Conservation (phyloP, 2,797 vertebrate species). For the Vipera ursinii region DNA sequence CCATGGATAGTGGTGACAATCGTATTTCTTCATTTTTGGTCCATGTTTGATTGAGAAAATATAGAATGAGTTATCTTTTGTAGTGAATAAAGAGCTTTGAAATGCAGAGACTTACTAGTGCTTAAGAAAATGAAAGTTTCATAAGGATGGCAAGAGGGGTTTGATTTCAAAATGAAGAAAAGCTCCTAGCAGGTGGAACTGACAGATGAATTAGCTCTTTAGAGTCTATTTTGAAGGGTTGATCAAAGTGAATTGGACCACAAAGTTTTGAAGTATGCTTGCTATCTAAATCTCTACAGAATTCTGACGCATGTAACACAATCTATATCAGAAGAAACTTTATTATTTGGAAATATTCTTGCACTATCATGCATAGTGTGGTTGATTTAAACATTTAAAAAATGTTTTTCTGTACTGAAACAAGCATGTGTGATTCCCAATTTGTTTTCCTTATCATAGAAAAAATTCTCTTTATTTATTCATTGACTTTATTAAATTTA, state of each 20-base stretch:
- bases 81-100: constrained; percentile 29
- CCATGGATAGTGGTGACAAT: constrained; percentile 25
- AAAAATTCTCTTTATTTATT: background rate
- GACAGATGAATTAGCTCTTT: constrained; percentile 10
- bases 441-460: background rate
- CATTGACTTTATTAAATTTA: background rate
- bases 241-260: constrained; percentile 17
- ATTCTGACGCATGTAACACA: background rate
- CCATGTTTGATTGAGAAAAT: constrained; percentile 51
- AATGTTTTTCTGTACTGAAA: background rate
- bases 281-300: background rate
- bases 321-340: background rate
- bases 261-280: background rate
- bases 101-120: constrained; percentile 28
- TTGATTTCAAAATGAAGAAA: constrained; percentile 28
- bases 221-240: background rate
- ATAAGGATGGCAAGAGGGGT: constrained; percentile 20
- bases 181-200: background rate
- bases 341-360: background rate
- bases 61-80: constrained; percentile 23
- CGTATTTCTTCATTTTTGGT: background rate
- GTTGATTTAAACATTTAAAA: background rate
- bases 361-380: background rate
- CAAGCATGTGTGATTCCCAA: background rate
- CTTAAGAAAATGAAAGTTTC: constrained; percentile 37